Base-by-base conservation (phyloP, 2,888 invertebrate species). In the Sesia bembeciformis region DNA sequence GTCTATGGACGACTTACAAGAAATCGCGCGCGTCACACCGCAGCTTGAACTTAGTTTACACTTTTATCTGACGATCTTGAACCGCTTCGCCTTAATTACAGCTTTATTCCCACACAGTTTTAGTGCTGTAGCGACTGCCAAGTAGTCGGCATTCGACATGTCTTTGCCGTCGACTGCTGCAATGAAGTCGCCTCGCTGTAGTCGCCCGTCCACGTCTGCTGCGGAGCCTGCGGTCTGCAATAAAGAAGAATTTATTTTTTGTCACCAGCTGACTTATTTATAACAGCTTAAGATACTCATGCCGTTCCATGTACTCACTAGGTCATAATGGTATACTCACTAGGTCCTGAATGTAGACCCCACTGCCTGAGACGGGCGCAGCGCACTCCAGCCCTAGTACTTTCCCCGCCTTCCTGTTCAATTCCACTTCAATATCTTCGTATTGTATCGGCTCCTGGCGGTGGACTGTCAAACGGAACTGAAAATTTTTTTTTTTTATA, bases 141-240 rank as follows among this genome's bases (percentile, higher is more conserved):
- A 94, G 70, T 96, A 95, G 53, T 93, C 94, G 4, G 93, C 91
- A 49, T 91, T 90, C 59, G 93, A 93, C 54, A 97, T 82, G 63
- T 97, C 96, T 68, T 96, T 94, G 3, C 95, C 97, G 77, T 98
- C 97, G 7, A 99, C 95, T 41, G 96, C 91, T 5, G 96, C 88
- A 53, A 99, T 93, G 69, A 96, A 93, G 83, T 99, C 99, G 38
- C 99, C 98, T 69, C 95, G 95, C 84, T 96, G 95, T 60, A 99
- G 91, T 56, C 96, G 93, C 4, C 96, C 97, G 77, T 98, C 98
- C 42, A 94, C 84, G 60, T 94, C 94, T 0, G 98, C 98, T 42
- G 94, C 94, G 39, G 98, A 96, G 3, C 98, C 98, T 55, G 95
- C 92, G 23, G 96, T 91, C 97, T 97, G 80, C 4, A 65, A 64